phyloP scores from a whole-genome alignment of 2,888 invertebrate species.

The Antheraea yamamai region DNA sequence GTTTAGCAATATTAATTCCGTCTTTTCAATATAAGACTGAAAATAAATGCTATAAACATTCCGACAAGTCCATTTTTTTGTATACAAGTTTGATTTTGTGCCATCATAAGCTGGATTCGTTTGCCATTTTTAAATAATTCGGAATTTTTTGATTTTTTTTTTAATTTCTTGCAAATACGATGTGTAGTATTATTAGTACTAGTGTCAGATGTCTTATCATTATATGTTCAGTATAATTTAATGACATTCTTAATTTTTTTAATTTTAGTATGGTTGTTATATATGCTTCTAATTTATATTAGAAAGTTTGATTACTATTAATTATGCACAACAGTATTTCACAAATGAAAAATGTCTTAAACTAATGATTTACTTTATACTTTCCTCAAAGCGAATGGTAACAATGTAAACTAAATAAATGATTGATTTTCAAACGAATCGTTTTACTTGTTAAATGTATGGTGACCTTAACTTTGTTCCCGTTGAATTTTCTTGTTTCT shows the following conservation, averaged over 20 bases:
- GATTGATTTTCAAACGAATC: background rate
- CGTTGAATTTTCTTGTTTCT: too few species aligned
- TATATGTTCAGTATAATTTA: background rate
- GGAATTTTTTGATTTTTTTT: slow-evolving; percentile 3
- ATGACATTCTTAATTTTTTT: background rate
- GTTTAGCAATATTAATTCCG: background rate
- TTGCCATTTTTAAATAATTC: background rate
- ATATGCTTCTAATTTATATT: background rate
- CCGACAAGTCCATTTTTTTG: slow-evolving; percentile 52
- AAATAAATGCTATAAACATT: slow-evolving; percentile 48
- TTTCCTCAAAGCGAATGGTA: background rate
- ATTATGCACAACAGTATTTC: slow-evolving; percentile 3
- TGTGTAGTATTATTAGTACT: slow-evolving; percentile 61
- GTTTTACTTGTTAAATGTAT: background rate
- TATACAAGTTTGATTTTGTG: background rate
- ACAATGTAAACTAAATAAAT: background rate
- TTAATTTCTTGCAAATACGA: slow-evolving; percentile 36
- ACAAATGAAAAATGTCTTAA: background rate
- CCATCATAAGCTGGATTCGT: background rate
- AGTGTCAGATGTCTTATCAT: slow-evolving; percentile 33
- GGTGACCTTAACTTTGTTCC: too few species aligned
- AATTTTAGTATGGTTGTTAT: background rate
- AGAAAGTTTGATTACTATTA: background rate
- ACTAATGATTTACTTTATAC: background rate
- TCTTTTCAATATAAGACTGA: slow-evolving; percentile 43